phyloP scores from a whole-genome alignment of 2,888 invertebrate genomes.

The Cordylochernes scorpioides region DNA sequence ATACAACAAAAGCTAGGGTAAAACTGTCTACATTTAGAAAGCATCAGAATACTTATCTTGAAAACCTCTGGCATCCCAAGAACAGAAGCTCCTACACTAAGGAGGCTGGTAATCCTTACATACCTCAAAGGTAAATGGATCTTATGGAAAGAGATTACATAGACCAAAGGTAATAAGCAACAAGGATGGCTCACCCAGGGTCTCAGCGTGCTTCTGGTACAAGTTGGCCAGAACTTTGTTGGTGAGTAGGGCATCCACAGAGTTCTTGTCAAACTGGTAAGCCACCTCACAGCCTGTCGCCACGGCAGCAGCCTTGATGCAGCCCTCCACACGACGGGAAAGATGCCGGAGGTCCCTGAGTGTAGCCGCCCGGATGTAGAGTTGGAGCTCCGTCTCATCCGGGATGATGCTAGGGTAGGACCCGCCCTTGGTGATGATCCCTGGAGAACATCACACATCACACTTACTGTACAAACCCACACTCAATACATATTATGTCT shows the following conservation, averaged over 20 bases:
- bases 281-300: conserved; percentile 10
- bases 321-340: conserved; percentile 14
- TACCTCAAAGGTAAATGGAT: too few species aligned
- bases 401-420: conserved; percentile 14
- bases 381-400: conserved; percentile 17
- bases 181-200: conserved; percentile 13
- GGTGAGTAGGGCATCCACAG: conserved; percentile 17
- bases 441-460: conserved; percentile 4
- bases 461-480: neutral
- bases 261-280: conserved; percentile 2
- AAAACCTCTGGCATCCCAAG: too few species aligned
- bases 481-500: too few species aligned
- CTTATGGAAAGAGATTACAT: neutral
- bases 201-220: conserved; percentile 17
- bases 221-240: conserved; percentile 17
- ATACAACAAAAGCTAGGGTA: too few species aligned
- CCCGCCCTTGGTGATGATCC: conserved; percentile 14
- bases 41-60: too few species aligned
- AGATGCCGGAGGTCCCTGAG: conserved; percentile 16
- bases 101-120: neutral
- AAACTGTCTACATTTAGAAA: neutral
- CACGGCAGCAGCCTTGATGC: conserved; percentile 18
- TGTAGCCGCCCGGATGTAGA: conserved; percentile 17
- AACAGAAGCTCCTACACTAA: neutral
- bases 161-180: neutral